phyloP scores from a whole-genome alignment of 2,888 invertebrate genomes.

The Diloba caeruleocephala region DNA sequence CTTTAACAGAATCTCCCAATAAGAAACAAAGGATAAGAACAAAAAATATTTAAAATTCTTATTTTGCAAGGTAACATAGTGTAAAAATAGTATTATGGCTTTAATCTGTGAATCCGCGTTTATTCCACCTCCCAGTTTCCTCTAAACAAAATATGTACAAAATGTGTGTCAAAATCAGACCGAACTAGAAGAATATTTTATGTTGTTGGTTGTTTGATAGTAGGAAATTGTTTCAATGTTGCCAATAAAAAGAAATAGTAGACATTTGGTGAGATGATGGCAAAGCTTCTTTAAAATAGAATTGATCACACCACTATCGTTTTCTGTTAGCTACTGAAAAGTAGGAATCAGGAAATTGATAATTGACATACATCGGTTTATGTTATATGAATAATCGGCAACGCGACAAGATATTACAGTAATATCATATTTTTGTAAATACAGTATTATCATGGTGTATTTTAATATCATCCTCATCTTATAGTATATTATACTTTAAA shows the following conservation, averaged over 20 bases:
- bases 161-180: slow-evolving; percentile 77
- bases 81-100: too few relatives aligned
- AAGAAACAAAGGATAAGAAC: too few relatives aligned
- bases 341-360: too few relatives aligned
- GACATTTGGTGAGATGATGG: neutral
- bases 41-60: too few relatives aligned
- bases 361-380: neutral
- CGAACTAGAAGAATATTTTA: slow-evolving; percentile 42
- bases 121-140: slow-evolving; percentile 39
- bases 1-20: neutral
- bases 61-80: too few relatives aligned
- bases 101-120: slow-evolving; percentile 37
- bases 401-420: slow-evolving; percentile 48
- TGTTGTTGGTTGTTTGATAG: slow-evolving; percentile 45
- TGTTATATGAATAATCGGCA: slow-evolving; percentile 56
- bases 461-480: slow-evolving; percentile 64
- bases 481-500: slow-evolving; percentile 63
- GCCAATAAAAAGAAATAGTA: slow-evolving; percentile 1
- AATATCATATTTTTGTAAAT: slow-evolving; percentile 79
- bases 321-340: neutral
- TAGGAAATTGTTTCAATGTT: too few relatives aligned
- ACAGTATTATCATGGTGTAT: slow-evolving; percentile 72
- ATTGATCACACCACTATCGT: neutral
- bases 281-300: neutral
- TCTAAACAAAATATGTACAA: slow-evolving; percentile 74